Percentiles rank a stretch among this genome's conserved stretches.
Evolutionary conservation across 2,797 vertebrate genomes (phyloP).

Genomic region (Amphiprion clarkii): DNA sequence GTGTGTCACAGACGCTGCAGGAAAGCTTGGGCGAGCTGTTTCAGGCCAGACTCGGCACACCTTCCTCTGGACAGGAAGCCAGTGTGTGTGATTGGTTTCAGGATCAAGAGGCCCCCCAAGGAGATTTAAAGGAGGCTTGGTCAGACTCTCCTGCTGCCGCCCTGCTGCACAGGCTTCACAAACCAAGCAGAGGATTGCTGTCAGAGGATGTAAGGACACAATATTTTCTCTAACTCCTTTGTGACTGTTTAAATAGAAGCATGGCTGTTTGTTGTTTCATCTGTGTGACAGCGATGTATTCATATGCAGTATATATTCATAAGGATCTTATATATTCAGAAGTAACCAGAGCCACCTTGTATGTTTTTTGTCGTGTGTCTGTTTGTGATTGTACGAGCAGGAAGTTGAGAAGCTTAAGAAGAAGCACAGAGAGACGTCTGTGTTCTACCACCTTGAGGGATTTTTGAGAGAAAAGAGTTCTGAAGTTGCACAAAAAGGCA

Average conservation of each 20-base stretch:
- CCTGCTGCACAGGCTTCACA: constrained; percentile 71
- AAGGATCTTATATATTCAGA: neutral
- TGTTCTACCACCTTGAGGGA: constrained; percentile 71
- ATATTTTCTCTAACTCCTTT: neutral
- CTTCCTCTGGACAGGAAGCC: constrained; percentile 30
- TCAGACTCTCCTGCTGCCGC: constrained; percentile 57
- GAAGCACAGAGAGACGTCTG: constrained; percentile 74
- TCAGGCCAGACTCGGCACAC: constrained; percentile 57
- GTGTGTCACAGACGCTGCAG: constrained; percentile 83
- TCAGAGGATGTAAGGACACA: constrained; percentile 80
- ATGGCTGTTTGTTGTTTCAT: neutral
- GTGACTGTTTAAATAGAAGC: neutral
- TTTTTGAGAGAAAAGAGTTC: constrained; percentile 71
- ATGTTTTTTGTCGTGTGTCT: constrained; percentile 15
- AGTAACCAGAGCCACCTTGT: neutral
- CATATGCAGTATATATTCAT: neutral
- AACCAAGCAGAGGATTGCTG: constrained; percentile 48
- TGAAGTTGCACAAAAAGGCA: constrained; percentile 28
- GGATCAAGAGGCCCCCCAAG: constrained; percentile 38
- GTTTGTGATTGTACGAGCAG: constrained; percentile 52
- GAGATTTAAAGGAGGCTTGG: constrained; percentile 24
- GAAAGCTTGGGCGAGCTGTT: constrained; percentile 86
- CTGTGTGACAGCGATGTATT: neutral
- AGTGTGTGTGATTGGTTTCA: constrained; percentile 21
- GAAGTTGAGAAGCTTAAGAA: constrained; percentile 63